Conservation (phyloP, 2,888 invertebrate genomes). For the Netelia melanura region DNA sequence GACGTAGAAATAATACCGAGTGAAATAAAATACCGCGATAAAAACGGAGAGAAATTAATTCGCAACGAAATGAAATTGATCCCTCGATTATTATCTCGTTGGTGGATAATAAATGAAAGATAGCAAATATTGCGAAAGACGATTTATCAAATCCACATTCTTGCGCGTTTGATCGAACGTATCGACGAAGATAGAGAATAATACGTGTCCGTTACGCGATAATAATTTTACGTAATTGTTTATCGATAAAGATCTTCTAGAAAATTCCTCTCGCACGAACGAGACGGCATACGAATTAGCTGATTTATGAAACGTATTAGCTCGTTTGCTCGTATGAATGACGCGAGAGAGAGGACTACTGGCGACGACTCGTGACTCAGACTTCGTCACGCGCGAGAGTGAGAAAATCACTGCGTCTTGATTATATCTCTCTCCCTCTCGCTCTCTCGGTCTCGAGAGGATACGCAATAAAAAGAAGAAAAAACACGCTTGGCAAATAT, state of each 20-base stretch:
- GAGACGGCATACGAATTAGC: constrained; percentile 1
- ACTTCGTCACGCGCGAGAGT: constrained; percentile 30
- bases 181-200: constrained; percentile 8
- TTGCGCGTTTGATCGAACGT: background rate
- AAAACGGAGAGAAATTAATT: background rate
- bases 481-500: constrained; percentile 46
- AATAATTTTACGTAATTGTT: constrained; percentile 30
- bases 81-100: background rate
- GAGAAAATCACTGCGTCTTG: constrained; percentile 47
- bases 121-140: background rate
- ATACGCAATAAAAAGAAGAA: constrained; percentile 6
- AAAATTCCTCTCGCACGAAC: constrained; percentile 30
- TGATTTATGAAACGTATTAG: constrained; percentile 13
- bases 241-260: constrained; percentile 25
- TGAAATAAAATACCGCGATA: background rate
- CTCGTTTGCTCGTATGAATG: constrained; percentile 32
- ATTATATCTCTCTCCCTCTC: constrained; percentile 18
- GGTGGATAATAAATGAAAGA: no score
- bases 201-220: background rate
- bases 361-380: constrained; percentile 53
- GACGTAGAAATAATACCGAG: background rate
- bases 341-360: constrained; percentile 32
- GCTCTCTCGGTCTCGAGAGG: constrained; percentile 12
- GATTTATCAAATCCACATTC: no score
- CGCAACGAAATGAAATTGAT: background rate